Evolutionary conservation across 2,113 vertebrate genomes (phyloP), one percentile per base, ranked within the genome.

Genomic region (Castor canadensis): DNA sequence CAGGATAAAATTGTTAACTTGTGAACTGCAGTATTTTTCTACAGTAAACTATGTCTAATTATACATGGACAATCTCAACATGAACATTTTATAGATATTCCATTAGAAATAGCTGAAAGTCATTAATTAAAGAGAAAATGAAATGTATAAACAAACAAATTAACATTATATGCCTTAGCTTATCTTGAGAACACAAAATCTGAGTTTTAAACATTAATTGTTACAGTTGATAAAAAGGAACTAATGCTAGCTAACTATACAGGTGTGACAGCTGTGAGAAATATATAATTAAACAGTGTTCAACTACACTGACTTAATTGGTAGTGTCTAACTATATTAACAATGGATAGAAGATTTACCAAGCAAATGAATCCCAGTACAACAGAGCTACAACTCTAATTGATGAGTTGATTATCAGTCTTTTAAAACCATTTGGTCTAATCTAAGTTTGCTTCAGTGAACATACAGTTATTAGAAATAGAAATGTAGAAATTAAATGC

Each of bases 131-230:
- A 95, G 88, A 94, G 85, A 97, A 94, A 32, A 38, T 49, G 75
- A 94, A 95, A 75, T 43, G 82, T 84, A 67, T 89, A 93, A 95
- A 95, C 52, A 97, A 97, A 96, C 69, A 96, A 96, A 95, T 96
- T 91, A 96, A 67, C 71, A 94, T 95, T 95, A 81, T 93, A 91
- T 94, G 84, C 58, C 69, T 96, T 56, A 89, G 75, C 40, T 94
- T 96, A 94, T 97, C 86, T 49, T 60, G 94, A 56, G 91, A 30
- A 97, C 86, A 87, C 47, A 67, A 76, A 84, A 91, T 64, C 87
- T 97, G 97, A 98, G 87, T 97, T 96, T 77, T 87, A 81, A 96
- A 72, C 22, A 49, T 54, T 97, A 97, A 97, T 96, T 97, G 92
- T 75, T 95, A 10, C 60, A 89, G 89, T 97, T 96, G n/a, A 89